Base-by-base conservation (phyloP, 2,113 vertebrate genomes). In the Aspiorhynchus laticeps region DNA sequence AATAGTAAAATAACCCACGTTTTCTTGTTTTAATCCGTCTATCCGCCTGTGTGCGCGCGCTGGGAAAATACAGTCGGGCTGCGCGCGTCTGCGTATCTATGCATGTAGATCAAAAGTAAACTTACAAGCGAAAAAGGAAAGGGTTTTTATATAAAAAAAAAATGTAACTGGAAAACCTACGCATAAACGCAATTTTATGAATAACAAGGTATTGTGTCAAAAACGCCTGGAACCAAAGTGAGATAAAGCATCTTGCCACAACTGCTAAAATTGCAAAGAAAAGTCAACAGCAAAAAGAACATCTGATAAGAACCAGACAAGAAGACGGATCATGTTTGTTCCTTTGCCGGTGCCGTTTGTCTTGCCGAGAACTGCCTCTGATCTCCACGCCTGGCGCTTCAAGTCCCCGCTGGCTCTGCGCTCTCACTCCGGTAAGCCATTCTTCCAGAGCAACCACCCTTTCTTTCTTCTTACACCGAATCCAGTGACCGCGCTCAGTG, bases 341-440 rank as follows among this genome's bases (percentile, higher is more conserved):
- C 92, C 93, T 91, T 91, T 96, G 93, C 93, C 95, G 91, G 92
- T 94, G 92, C 95, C 95, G 94, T 96, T 96, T 93, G 95, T 96
- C 91, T 95, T 96, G 95, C 95, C 96, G 91, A 95, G 96, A 95
- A 94, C 94, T 91, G 94, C 94, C 91, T 95, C 95, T 91, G 96
- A 96, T 92, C 93, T 94, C 93, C 95, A 93, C 94, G 94, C 95
- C 92, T 96, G 96, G 96, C 95, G 93, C 93, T 95, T 96, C 93
- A 96, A 96, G 94, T 95, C 95, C 91, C 95, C 95, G 93, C 94
- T 95, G 94, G 92, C 95, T 93, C 94, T 94, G 88, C 94, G 95
- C 91, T 94, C 95, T 91, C 95, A 94, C 93, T 94, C 95, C 93
- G 96, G 96, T 96, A 95, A 96, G 91, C 89, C 19, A 85, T 90